These are phyloP conservation scores for Pycnomerus fuliginosus DNA, from an alignment of 2,888 invertebrate genomes.

Conservation along the genomic window DNA sequence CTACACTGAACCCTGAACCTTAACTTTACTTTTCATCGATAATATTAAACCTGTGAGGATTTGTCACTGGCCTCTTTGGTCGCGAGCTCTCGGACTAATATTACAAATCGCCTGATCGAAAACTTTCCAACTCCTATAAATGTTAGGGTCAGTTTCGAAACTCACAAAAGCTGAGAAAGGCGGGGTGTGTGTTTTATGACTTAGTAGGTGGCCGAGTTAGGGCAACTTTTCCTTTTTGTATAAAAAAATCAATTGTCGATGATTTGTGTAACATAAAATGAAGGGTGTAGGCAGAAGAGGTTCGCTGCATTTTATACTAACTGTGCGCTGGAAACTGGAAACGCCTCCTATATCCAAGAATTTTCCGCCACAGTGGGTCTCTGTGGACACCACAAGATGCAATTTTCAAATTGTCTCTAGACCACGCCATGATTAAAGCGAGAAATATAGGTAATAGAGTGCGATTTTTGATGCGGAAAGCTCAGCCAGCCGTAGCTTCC, in stretches of 20 bases:
- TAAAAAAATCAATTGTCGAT: slow-evolving; percentile 33
- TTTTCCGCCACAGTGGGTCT: slow-evolving; percentile 2
- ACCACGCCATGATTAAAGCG: slow-evolving; percentile 7
- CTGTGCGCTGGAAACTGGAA: not conserved
- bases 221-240: slow-evolving; percentile 40
- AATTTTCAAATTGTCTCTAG: slow-evolving; percentile 2
- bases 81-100: slow-evolving; percentile 34
- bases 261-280: slow-evolving; percentile 34
- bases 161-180: slow-evolving; percentile 34
- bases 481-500: slow-evolving; percentile 9
- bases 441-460: slow-evolving; percentile 9
- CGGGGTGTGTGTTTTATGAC: slow-evolving; percentile 38
- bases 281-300: slow-evolving; percentile 4
- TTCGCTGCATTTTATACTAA: slow-evolving; percentile 9
- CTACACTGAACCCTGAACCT: too few species aligned
- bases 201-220: slow-evolving; percentile 31
- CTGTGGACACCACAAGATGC: not conserved
- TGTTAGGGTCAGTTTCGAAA: slow-evolving; percentile 41
- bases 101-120: slow-evolving; percentile 28
- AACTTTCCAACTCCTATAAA: slow-evolving; percentile 32
- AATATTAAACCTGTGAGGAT: too few species aligned
- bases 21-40: too few species aligned
- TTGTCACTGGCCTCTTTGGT: too few species aligned
- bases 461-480: slow-evolving; percentile 22
- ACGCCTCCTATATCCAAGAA: not conserved